Evolutionary conservation across 2,113 vertebrate species (phyloP).

Genomic region (Octodon degus): DNA sequence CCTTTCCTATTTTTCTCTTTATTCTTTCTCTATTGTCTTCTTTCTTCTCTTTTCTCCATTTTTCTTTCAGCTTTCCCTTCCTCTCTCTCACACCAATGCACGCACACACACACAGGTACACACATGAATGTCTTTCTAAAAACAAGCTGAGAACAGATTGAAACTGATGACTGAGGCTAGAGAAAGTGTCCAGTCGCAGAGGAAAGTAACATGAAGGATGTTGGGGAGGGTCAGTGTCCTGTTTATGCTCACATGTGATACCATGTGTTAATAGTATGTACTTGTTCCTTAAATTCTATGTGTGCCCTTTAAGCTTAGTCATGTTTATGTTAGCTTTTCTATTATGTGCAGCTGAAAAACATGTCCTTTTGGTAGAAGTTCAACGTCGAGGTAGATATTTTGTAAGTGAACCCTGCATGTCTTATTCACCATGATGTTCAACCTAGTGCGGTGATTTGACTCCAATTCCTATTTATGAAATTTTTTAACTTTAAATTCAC

Average conservation of each 20-base stretch:
- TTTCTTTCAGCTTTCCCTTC: background rate
- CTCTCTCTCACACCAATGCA: background rate
- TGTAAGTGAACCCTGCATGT: background rate
- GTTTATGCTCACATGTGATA: background rate
- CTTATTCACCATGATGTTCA: background rate
- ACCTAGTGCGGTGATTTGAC: background rate
- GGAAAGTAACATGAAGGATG: background rate
- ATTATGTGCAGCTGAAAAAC: background rate
- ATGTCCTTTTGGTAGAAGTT: background rate
- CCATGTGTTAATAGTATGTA: background rate
- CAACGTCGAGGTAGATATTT: background rate
- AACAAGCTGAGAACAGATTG: background rate
- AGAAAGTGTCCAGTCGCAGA: background rate
- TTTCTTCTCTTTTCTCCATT: background rate
- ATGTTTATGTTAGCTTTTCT: background rate
- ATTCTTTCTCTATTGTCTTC: background rate
- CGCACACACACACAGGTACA: background rate
- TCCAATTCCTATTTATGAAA: background rate
- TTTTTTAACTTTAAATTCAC: background rate
- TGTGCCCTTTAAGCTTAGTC: background rate
- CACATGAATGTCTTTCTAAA: background rate
- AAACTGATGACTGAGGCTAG: background rate
- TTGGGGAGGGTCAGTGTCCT: background rate
- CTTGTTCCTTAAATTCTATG: background rate
- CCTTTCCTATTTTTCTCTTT: no score